Base-by-base conservation (phyloP, 2,888 invertebrate genomes). In the Dendrolimus pini region DNA sequence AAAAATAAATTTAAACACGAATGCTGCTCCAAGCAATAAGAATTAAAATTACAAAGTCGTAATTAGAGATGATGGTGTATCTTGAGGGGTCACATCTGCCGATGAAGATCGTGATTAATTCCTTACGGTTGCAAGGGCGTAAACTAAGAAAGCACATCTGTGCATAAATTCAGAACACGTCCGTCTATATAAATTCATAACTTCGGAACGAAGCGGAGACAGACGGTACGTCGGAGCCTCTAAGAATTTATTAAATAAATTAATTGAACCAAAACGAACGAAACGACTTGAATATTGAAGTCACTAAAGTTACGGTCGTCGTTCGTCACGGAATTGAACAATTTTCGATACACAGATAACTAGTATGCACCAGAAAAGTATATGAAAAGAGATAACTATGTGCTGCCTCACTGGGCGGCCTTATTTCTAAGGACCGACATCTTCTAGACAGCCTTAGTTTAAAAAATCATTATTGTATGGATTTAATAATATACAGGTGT, bases 131-230 rank as follows among this genome's bases (percentile, higher is more conserved):
- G 72, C 73, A 75, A 75, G 72, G 73, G 70, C 76, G 72, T 73
- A 74, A 76, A 79, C 77, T 78, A 78, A 82, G 83, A 82, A 84
- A 80, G 83, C 77, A 80, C 80, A 81, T 78, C 78, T 77, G 77
- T 74, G 77, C 72, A 80, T 85, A 82, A 83, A 87, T 85, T 87
- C 86, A 65, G 78, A 78, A 79, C 87, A 87, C 85, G 85, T 85
- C 78, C 78, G 73, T 72, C 78, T 82, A 85, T 85, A 87, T 86
- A 85, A 87, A 89, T 88, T 88, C 86, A 87, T 88, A 86, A 83
- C 80, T 78, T 78, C 73, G 73, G 71, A 80, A 77, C 77, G 78
- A 72, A 80, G 76, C 75, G 75, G 80, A 77, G 83, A 82, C 85
- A 84, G 82, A 77, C 81, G 80, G 79, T 74, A 72, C 81, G 71